phyloP scores from a whole-genome alignment of 2,797 vertebrate species.

The Siniperca undulata region DNA sequence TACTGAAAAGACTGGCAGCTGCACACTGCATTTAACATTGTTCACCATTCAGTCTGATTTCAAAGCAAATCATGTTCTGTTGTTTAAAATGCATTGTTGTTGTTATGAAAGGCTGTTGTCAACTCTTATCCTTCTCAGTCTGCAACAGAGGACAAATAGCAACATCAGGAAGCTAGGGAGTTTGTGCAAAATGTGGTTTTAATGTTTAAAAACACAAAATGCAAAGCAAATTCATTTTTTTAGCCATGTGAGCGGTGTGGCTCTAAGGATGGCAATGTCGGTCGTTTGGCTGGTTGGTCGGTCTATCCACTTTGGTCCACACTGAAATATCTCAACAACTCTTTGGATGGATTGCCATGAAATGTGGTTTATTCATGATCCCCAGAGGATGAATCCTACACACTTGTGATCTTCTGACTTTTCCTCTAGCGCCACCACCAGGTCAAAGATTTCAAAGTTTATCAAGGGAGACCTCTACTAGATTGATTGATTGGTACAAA shows the following conservation, averaged over 20 bases:
- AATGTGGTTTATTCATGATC: neutral
- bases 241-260: neutral
- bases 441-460: no score
- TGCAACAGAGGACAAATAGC: neutral
- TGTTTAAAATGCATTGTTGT: slow-evolving; percentile 9
- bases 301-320: neutral
- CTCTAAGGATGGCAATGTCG: neutral
- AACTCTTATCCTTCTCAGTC: neutral
- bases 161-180: neutral
- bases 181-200: neutral
- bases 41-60: slow-evolving; percentile 1
- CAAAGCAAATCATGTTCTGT: slow-evolving; percentile 8
- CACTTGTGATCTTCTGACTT: neutral
- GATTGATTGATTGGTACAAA: no score
- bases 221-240: neutral
- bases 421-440: neutral
- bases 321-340: neutral
- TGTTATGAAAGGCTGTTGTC: slow-evolving; percentile 19
- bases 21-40: slow-evolving; percentile 14
- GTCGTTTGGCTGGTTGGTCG: neutral
- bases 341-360: neutral
- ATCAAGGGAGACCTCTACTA: no score
- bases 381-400: no score
- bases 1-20: slow-evolving; percentile 23
- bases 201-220: slow-evolving; percentile 5